Base-by-base conservation (phyloP, 2,113 vertebrate species). In the Pavo muticus region DNA sequence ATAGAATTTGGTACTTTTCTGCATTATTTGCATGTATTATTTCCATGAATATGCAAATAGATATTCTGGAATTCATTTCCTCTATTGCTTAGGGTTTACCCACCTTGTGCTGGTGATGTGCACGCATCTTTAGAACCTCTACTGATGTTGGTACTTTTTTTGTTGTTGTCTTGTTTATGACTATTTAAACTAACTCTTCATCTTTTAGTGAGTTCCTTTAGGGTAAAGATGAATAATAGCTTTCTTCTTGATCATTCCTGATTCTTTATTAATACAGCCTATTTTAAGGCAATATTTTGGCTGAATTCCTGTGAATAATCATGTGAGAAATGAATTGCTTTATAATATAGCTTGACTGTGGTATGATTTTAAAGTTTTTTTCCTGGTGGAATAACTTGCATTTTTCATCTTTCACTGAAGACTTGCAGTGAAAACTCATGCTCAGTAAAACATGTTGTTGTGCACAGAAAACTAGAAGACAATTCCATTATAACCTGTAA, bases 1-100 rank as follows among this genome's bases (percentile, higher is more conserved):
- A 50, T 56, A 93, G 88, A 91, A 71, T 68, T 21, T 37, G 47
- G 9, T 9, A 21, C 15, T 25, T 91, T 92, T 72, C 35, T 63
- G 10, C 45, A 92, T 54, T 91, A 30, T 87, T 91, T 93, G 68
- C 80, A 27, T 39, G 84, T 89, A 91, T 93, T 87, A 87, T 9
- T 91, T 56, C 54, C 63, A 30, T 85, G 88, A 95, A 86, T 78
- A 73, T 48, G 40, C 30, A 68, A 74, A 23, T 27, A 20, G 56
- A 32, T 56, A 20, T 77, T 86, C 56, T 75, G 71, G 50, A 56
- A 68, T 81, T 96, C 63, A 88, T 95, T 96, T 95, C 80, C 68
- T 88, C 82, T 76, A 77, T 79, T 30, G 71, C 94, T 96, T 92
- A 94, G 29, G 64, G 10, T 32, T 92, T 90, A 47, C 44, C 44